Percentiles rank a stretch among this genome's conserved stretches.
Conservation (phyloP, 2,113 vertebrate species). For the Nothoprocta perdicaria region DNA sequence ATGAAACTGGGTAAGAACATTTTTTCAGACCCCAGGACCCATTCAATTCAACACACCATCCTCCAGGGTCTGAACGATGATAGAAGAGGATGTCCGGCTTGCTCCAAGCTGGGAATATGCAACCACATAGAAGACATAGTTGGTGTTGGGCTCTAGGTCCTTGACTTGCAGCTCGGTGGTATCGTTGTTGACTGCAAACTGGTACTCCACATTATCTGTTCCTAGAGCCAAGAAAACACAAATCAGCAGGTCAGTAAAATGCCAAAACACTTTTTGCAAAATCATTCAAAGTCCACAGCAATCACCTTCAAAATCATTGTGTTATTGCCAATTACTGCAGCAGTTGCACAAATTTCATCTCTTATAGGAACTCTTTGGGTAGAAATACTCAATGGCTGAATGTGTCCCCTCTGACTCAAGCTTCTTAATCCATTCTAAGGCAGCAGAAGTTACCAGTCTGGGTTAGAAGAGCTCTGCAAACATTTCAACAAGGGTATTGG, state of each 20-base stretch:
- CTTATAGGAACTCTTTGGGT: not conserved
- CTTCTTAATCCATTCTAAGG: not conserved
- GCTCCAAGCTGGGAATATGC: slow-evolving; percentile 95
- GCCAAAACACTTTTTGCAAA: not conserved
- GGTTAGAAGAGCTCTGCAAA: slow-evolving; percentile 7
- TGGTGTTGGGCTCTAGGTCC: slow-evolving; percentile 92
- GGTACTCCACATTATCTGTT: slow-evolving; percentile 91
- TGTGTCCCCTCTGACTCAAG: not conserved
- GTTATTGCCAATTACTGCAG: not conserved
- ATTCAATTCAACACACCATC: slow-evolving; percentile 83
- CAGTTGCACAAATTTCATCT: not conserved
- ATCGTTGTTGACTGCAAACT: slow-evolving; percentile 97
- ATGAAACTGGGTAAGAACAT: not conserved
- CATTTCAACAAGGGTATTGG: not conserved
- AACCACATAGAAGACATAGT: slow-evolving; percentile 94
- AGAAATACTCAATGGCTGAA: not conserved
- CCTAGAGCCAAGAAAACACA: slow-evolving; percentile 68
- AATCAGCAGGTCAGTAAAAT: slow-evolving; percentile 45
- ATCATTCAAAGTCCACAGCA: not conserved
- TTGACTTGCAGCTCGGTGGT: slow-evolving; percentile 93
- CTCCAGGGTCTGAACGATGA: slow-evolving; percentile 89
- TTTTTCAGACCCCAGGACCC: not conserved
- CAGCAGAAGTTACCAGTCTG: not conserved
- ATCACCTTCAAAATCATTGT: not conserved
- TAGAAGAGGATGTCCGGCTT: slow-evolving; percentile 86